These are phyloP conservation scores for Podarcis siculus DNA, from an alignment of 2,797 vertebrate genomes.

Conservation along the genomic window DNA sequence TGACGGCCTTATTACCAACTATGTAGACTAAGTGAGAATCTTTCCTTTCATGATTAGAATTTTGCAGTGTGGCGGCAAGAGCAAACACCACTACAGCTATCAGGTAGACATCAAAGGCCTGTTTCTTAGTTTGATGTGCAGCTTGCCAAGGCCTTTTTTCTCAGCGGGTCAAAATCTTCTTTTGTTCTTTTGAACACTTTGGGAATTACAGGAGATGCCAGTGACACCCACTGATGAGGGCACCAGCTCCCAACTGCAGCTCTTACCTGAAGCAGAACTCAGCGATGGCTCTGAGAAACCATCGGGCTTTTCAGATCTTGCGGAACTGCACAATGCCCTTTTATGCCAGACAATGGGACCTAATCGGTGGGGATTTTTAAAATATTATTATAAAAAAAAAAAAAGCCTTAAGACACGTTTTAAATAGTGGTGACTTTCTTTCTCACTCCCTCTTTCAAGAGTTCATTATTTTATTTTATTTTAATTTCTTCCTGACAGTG, in stretches of 20 bases:
- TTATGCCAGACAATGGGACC: slow-evolving; percentile 2
- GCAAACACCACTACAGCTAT: slow-evolving; percentile 48
- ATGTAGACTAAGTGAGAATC: slow-evolving; percentile 46
- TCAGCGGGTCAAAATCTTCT: slow-evolving; percentile 52
- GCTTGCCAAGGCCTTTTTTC: slow-evolving; percentile 50
- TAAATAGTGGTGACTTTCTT: not conserved
- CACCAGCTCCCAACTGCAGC: slow-evolving; percentile 44
- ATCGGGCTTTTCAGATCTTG: slow-evolving; percentile 37
- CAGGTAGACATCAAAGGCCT: slow-evolving; percentile 65
- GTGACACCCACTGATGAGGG: slow-evolving; percentile 53
- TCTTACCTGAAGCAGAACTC: slow-evolving; percentile 46
- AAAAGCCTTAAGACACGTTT: slow-evolving; percentile 33
- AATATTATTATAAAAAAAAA: not conserved
- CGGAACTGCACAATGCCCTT: slow-evolving; percentile 21
- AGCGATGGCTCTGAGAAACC: slow-evolving; percentile 45
- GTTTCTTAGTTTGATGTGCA: slow-evolving; percentile 65
- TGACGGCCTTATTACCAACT: slow-evolving; percentile 61
- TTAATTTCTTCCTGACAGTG: not conserved
- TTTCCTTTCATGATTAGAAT: slow-evolving; percentile 61
- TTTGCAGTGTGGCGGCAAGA: slow-evolving; percentile 34
- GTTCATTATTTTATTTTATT: not conserved
- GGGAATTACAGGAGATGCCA: slow-evolving; percentile 53
- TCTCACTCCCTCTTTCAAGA: not conserved
- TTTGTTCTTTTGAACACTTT: slow-evolving; percentile 65
- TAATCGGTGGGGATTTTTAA: slow-evolving; percentile 50